These are phyloP conservation scores for Cranoglanis bouderius DNA, from an alignment of 2,113 vertebrate genomes.

Conservation along the genomic window DNA sequence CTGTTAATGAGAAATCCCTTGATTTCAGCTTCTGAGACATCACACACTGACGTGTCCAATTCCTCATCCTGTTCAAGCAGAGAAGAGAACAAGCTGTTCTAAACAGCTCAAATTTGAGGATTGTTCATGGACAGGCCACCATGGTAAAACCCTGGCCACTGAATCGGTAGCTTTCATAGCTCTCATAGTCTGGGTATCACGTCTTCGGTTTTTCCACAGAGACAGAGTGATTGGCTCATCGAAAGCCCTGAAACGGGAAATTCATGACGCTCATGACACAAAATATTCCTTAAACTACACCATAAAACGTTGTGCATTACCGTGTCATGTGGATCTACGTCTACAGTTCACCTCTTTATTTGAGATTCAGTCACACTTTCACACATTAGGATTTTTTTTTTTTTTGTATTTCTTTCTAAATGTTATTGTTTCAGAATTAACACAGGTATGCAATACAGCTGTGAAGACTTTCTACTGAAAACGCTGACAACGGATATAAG, in stretches of 20 bases:
- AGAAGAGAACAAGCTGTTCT: not conserved
- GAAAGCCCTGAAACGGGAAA: constrained; percentile 81
- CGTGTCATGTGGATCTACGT: too few species aligned
- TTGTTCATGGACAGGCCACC: not conserved
- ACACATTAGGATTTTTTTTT: not conserved
- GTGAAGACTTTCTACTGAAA: constrained; percentile 3
- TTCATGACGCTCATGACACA: not conserved
- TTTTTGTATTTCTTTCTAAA: too few species aligned
- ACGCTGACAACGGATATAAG: constrained; percentile 8
- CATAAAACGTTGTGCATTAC: not conserved
- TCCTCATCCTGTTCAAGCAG: not conserved
- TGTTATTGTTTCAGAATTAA: not conserved
- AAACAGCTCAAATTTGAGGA: not conserved
- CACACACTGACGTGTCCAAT: not conserved
- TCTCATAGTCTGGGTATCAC: constrained; percentile 82
- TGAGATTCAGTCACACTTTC: not conserved
- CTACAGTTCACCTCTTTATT: not conserved
- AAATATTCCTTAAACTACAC: not conserved
- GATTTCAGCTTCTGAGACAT: not conserved
- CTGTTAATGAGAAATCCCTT: not conserved
- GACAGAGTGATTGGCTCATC: constrained; percentile 84
- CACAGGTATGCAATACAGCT: not conserved
- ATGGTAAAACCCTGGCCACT: not conserved
- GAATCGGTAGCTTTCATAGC: constrained; percentile 91
- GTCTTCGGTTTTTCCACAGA: constrained; percentile 85